Evolutionary conservation across 2,797 vertebrate genomes (phyloP).

Genomic region (Neosilurus hyrtlii): DNA sequence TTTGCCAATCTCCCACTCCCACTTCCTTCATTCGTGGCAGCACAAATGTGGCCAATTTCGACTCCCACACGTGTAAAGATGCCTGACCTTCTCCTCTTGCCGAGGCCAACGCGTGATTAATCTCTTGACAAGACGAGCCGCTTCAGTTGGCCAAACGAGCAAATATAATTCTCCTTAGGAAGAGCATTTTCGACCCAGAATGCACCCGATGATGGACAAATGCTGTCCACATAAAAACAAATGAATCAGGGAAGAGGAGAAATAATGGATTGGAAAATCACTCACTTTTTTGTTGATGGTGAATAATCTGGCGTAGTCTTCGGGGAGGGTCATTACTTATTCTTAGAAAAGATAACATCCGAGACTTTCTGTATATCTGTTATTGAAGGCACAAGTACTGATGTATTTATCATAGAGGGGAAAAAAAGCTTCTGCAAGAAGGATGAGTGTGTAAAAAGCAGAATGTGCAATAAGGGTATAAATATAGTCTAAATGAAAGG

Average conservation of each 20-base stretch:
- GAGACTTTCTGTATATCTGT: slow-evolving; percentile 60
- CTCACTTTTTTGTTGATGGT: slow-evolving; percentile 33
- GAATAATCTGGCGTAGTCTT: slow-evolving; percentile 65
- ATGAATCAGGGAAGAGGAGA: slow-evolving; percentile 33
- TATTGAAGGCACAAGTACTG: slow-evolving; percentile 59
- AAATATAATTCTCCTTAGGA: slow-evolving; percentile 67
- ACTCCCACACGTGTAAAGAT: slow-evolving; percentile 62
- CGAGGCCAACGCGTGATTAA: slow-evolving; percentile 72
- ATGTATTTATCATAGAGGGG: slow-evolving; percentile 61
- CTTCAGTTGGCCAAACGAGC: slow-evolving; percentile 63
- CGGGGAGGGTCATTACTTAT: slow-evolving; percentile 57
- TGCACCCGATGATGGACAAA: slow-evolving; percentile 65
- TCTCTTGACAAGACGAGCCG: slow-evolving; percentile 72
- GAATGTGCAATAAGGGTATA: slow-evolving; percentile 46
- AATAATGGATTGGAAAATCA: slow-evolving; percentile 47
- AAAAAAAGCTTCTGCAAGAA: slow-evolving; percentile 70
- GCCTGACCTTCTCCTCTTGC: slow-evolving; percentile 71
- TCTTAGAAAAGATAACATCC: slow-evolving; percentile 59
- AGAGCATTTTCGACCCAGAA: slow-evolving; percentile 63
- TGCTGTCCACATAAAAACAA: slow-evolving; percentile 40
- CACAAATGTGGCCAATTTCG: slow-evolving; percentile 58
- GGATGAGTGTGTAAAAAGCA: slow-evolving; percentile 53
- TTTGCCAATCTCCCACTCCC: slow-evolving; percentile 54
- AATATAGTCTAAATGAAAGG: slow-evolving; percentile 69
- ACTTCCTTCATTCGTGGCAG: slow-evolving; percentile 56